Conservation (phyloP, 2,888 invertebrate genomes). For the Hirtodrosophila trivittata region DNA sequence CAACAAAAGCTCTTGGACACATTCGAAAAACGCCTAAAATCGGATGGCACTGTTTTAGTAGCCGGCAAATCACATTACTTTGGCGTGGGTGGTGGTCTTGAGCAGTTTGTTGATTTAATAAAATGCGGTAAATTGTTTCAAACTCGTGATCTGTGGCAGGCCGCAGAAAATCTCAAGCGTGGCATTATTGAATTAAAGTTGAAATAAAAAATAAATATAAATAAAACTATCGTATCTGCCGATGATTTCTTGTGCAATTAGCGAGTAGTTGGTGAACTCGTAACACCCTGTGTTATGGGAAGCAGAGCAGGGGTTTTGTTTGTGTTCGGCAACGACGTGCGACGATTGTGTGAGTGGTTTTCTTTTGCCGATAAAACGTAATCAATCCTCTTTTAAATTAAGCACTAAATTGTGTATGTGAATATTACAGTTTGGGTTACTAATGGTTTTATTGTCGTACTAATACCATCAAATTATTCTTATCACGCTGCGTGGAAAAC, state of each 20-base stretch:
- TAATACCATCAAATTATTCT: conserved; percentile 38
- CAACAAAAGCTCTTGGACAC: conserved; percentile 90
- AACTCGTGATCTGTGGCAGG: conserved; percentile 87
- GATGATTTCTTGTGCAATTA: conserved; percentile 21
- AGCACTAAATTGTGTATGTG: conserved; percentile 11
- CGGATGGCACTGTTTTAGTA: conserved; percentile 88
- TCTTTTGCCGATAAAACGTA: conserved; percentile 4
- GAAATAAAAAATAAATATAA: conserved; percentile 29
- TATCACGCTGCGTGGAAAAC: conserved; percentile 51
- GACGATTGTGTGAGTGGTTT: conserved; percentile 42
- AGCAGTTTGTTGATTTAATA: conserved; percentile 89
- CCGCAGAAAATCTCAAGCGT: conserved; percentile 83
- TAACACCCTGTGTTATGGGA: conserved; percentile 34
- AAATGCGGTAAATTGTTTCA: conserved; percentile 85
- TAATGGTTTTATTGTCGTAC: conserved; percentile 8
- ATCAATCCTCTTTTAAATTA: conserved; percentile 1
- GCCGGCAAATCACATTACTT: conserved; percentile 97
- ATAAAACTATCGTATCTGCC: conserved; percentile 23
- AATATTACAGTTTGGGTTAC: conserved; percentile 10
- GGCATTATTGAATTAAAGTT: conserved; percentile 80
- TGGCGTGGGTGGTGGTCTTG: conserved; percentile 95
- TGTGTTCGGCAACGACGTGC: conserved; percentile 30
- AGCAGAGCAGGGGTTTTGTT: conserved; percentile 51
- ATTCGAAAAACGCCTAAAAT: conserved; percentile 86
- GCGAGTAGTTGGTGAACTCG: not conserved